Evolutionary conservation across 2,888 invertebrate species (phyloP), one percentile per base, ranked within the genome.

Genomic region (Apoda limacodes): DNA sequence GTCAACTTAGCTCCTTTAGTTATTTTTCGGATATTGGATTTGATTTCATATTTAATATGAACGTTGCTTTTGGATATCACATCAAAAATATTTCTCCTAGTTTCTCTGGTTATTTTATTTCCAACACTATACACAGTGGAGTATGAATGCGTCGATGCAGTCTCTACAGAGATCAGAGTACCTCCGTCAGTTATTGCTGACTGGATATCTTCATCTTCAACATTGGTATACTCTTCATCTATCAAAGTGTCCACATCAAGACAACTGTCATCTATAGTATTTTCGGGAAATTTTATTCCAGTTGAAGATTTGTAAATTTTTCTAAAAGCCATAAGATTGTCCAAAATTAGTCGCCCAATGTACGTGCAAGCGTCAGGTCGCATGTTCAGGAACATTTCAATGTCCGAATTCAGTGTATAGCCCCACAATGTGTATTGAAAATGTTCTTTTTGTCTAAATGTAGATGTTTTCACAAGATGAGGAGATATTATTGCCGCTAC

Each of bases 341-440:
- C 72, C 11, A 84, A 64, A 13, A 86, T 70, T 20, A 84, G 70
- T 34, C 82, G 58, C 1, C 85, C 86, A 23, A 85, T 65, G 13
- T 75, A 64, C 9, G 83, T 83, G 55, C 83, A 83, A 9, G 83
- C 81, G 43, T 84, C 84, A 1, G 83, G 83, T 1, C 85, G 63
- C 64, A 85, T 70, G 52, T 84, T 83, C 2, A 85, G 55, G 37
- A 85, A 76, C 70, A 83, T 74, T 51, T 83, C 82, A 11, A 85
- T 80, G 43, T 85, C 83, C 0, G 81, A 74, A 42, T 82, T 82
- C 7, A 85, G 59, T 1, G 82, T 67, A 51, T 83, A 84, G 2
- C 84, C 84, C 84, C 85, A 85, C 1, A 82, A 49, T 0, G 83
- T 72, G 52, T 83, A 84, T 39, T 76, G 76, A 35, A 82, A 82